A percentile compares a stretch with the other conserved stretches of the same genome.
Evolutionary conservation across 2,797 vertebrate genomes (phyloP).

Genomic region (Schizopygopsis pylzovi): DNA sequence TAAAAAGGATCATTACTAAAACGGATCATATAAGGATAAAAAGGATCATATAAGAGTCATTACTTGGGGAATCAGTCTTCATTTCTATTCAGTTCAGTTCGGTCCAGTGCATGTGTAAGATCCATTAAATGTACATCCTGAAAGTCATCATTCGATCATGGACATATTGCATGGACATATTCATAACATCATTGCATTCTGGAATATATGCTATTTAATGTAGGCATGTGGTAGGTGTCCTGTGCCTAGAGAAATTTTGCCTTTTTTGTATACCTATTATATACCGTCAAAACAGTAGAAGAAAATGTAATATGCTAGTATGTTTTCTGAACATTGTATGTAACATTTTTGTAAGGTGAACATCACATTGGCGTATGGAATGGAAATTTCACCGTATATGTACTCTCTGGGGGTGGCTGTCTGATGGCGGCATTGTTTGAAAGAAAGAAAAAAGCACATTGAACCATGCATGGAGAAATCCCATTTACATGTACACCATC

Average conservation of each 20-base stretch:
- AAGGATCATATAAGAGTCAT: not conserved
- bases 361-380: constrained; percentile 8
- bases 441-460: constrained; percentile 27
- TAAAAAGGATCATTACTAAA: not conserved
- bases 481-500: constrained; percentile 56
- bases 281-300: not conserved
- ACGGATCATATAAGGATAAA: not conserved
- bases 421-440: constrained; percentile 30
- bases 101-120: not conserved
- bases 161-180: not conserved
- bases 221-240: not conserved
- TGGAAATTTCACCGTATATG: constrained; percentile 14
- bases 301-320: not conserved
- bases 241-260: not conserved
- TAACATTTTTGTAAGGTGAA: not conserved
- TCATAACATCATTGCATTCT: not conserved
- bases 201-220: not conserved
- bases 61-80: not conserved
- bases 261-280: not conserved
- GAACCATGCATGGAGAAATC: constrained; percentile 28
- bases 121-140: not conserved
- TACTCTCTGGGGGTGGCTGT: not conserved
- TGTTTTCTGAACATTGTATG: not conserved
- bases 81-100: not conserved
- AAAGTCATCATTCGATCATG: not conserved